Conservation (phyloP, 2,797 vertebrate genomes). For the Sphenopsis melanotis region DNA sequence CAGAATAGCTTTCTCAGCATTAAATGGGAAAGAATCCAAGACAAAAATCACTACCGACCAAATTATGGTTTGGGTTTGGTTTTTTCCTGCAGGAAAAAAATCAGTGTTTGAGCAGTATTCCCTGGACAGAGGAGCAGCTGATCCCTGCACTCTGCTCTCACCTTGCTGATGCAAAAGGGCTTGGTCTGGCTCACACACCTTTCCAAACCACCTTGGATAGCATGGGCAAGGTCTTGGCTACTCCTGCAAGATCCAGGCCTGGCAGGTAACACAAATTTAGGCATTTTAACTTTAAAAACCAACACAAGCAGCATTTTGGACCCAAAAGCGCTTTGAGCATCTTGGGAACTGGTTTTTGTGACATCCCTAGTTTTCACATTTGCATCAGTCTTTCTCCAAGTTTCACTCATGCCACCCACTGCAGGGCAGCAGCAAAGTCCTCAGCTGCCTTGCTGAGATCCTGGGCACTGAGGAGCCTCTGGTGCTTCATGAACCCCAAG, state of each 20-base stretch:
- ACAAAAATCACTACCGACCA: not conserved
- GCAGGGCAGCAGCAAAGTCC: not conserved
- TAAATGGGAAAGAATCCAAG: slow-evolving; percentile 14
- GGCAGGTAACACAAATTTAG: not conserved
- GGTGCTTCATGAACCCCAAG: not conserved
- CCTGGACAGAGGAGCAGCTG: not conserved
- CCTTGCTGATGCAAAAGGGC: not conserved
- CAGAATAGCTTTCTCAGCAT: slow-evolving; percentile 6
- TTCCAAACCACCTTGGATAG: not conserved
- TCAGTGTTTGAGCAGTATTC: not conserved
- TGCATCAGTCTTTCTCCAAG: not conserved
- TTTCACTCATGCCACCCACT: not conserved
- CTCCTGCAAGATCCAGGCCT: not conserved
- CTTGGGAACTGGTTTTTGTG: not conserved
- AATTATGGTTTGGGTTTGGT: not conserved
- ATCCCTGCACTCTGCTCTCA: not conserved
- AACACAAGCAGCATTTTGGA: not conserved
- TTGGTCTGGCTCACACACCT: not conserved
- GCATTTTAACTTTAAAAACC: not conserved
- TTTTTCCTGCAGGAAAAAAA: not conserved
- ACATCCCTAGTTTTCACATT: not conserved
- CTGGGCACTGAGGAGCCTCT: not conserved
- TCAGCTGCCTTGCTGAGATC: not conserved
- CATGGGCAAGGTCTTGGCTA: not conserved
- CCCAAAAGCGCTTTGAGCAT: not conserved